Evolutionary conservation across 2,888 invertebrate genomes (phyloP), one percentile per base, ranked within the genome.

Genomic region (Caenorhabditis doughertyi): DNA sequence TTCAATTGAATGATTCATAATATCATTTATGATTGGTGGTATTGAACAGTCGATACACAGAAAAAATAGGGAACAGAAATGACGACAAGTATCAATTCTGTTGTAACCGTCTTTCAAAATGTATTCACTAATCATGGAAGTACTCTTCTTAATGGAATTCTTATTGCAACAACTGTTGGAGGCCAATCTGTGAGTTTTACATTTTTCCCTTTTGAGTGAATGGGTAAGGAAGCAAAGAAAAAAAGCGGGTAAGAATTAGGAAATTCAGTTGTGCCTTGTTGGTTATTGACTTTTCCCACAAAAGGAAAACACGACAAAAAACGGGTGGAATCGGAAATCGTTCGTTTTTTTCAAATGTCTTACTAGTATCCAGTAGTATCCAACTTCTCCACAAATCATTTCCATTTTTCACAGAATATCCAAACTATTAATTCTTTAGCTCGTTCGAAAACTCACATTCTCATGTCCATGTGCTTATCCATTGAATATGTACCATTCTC

Each of bases 401-500:
- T n/a, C n/a, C n/a, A n/a, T n/a, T n/a, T n/a, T n/a, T n/a, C n/a
- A n/a, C n/a, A n/a, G n/a, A n/a, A n/a, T n/a, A 13, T 47, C 18
- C 18, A 18, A 47, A n/a, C n/a, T n/a, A 1, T 32, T 0, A 21
- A 8, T 21, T 16, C 79, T 85, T 65, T 79, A 89, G 89, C 67
- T 90, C 4, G 85, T 90, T 23, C 85, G 88, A 49, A 88, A 85
- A 47, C 64, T 90, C 16, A 87, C 89, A 0, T 90, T 90, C 74
- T 44, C 87, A 8, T 90, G 90, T 76, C 90, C 90, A 0, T 90
- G 90, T 76, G 87, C 89, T 2, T 89, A 85, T 68, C 90, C 90
- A 7, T 73, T 89, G 35, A 90, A 90, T 58, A 84, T 88, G 27
- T 82, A 86, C 47, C 89, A 89, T 44, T 87, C 90, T 0, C 56